These are phyloP conservation scores for Hedya salicella DNA, from an alignment of 2,888 invertebrate genomes.

Conservation along the genomic window DNA sequence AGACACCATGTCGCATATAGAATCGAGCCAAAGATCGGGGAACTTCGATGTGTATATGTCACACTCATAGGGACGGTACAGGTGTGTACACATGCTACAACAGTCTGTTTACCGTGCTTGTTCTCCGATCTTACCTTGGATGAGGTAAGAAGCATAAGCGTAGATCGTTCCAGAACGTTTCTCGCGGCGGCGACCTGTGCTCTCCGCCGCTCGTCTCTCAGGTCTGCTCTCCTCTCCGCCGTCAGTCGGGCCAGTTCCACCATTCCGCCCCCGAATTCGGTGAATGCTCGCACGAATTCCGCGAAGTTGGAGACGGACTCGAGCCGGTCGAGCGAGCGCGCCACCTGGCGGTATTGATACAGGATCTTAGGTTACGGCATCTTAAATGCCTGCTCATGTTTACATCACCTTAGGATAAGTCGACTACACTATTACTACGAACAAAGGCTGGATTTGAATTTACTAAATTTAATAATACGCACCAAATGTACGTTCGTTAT, in stretches of 20 bases:
- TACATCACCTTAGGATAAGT: slow-evolving; percentile 33
- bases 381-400: slow-evolving; percentile 40
- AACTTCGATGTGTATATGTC: no score
- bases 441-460: background rate
- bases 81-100: no score
- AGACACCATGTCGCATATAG: no score
- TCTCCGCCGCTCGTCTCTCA: slow-evolving; percentile 96
- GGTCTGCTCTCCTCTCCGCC: slow-evolving; percentile 91
- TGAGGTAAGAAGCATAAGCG: slow-evolving; percentile 98
- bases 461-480: background rate
- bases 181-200: slow-evolving; percentile 99
- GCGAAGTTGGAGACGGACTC: slow-evolving; percentile 96
- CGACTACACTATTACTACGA: background rate
- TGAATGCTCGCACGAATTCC: slow-evolving; percentile 99
- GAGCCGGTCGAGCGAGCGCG: slow-evolving; percentile 92
- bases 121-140: slow-evolving; percentile 89
- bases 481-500: background rate
- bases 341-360: slow-evolving; percentile 82
- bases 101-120: background rate
- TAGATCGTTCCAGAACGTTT: slow-evolving; percentile 97
- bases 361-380: slow-evolving; percentile 43
- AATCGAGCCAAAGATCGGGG: no score
- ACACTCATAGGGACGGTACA: no score
- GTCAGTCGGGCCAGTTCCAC: slow-evolving; percentile 98
- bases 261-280: slow-evolving; percentile 99